A percentile compares a stretch with the other conserved stretches of the same genome.
Conservation (phyloP, 2,888 invertebrate genomes). For the Helleia helle region DNA sequence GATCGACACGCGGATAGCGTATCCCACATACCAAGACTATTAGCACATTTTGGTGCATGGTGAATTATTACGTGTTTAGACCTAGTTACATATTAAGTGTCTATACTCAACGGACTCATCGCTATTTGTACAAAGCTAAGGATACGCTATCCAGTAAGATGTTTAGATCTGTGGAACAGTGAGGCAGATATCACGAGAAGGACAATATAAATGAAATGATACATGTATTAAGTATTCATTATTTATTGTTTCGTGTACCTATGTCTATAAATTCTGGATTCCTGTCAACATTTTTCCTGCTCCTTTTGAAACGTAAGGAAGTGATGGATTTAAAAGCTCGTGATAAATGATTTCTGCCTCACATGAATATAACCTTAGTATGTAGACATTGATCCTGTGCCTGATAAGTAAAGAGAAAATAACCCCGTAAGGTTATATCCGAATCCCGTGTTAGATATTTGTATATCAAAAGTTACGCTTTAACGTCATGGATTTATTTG, state of each 20-base stretch:
- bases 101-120: too few species aligned
- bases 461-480: neutral
- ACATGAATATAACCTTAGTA: neutral
- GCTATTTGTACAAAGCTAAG: too few species aligned
- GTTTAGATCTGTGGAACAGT: neutral
- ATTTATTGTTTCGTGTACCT: too few species aligned
- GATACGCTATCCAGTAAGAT: neutral
- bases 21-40: too few species aligned
- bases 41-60: too few species aligned
- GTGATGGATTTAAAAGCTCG: neutral
- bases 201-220: too few species aligned
- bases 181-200: neutral
- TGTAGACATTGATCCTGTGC: conserved; percentile 4
- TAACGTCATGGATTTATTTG: neutral
- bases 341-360: neutral
- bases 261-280: too few species aligned
- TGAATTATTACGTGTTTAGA: too few species aligned
- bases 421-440: neutral
- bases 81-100: too few species aligned
- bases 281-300: too few species aligned
- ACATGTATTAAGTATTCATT: too few species aligned
- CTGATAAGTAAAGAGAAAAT: conserved; percentile 6
- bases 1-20: neutral
- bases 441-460: neutral
- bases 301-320: too few species aligned